A percentile compares a stretch with the other conserved stretches of the same genome.
Conservation (phyloP, 1,140 invertebrate species). For the Kradibia gibbosae region DNA sequence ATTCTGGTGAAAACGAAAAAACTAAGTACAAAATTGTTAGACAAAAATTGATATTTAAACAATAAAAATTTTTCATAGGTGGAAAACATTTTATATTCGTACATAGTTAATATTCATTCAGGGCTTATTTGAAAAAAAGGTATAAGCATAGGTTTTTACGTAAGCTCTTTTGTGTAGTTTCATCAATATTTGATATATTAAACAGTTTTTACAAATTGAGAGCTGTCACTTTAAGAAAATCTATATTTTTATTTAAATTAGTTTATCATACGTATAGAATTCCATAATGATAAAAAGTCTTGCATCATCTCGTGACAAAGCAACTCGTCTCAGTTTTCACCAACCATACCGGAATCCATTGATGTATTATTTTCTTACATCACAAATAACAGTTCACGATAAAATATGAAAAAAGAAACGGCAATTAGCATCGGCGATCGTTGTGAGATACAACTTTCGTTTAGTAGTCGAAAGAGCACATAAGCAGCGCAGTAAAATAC, state of each 20-base stretch:
- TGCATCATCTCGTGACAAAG: not conserved
- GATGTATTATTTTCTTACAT: not conserved
- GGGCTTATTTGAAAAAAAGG: too few relatives aligned
- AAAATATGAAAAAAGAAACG: not conserved
- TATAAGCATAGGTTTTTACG: too few relatives aligned
- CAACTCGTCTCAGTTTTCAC: not conserved
- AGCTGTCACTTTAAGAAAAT: too few relatives aligned
- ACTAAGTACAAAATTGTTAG: not conserved
- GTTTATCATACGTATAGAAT: too few relatives aligned
- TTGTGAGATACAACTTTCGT: not conserved
- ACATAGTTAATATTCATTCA: too few relatives aligned
- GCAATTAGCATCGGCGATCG: not conserved
- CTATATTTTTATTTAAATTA: too few relatives aligned
- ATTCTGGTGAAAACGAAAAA: not conserved
- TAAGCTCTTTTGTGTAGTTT: too few relatives aligned
- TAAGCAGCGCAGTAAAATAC: not conserved
- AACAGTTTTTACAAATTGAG: too few relatives aligned
- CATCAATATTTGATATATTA: too few relatives aligned
- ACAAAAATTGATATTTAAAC: conserved; percentile 14
- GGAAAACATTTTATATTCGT: too few relatives aligned
- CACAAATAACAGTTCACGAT: not conserved
- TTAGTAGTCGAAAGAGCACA: not conserved
- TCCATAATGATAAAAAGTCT: not conserved
- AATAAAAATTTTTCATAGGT: not conserved
- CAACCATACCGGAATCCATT: not conserved